These are phyloP conservation scores for Hystrix brachyura DNA, from an alignment of 2,113 vertebrate genomes.

Conservation along the genomic window DNA sequence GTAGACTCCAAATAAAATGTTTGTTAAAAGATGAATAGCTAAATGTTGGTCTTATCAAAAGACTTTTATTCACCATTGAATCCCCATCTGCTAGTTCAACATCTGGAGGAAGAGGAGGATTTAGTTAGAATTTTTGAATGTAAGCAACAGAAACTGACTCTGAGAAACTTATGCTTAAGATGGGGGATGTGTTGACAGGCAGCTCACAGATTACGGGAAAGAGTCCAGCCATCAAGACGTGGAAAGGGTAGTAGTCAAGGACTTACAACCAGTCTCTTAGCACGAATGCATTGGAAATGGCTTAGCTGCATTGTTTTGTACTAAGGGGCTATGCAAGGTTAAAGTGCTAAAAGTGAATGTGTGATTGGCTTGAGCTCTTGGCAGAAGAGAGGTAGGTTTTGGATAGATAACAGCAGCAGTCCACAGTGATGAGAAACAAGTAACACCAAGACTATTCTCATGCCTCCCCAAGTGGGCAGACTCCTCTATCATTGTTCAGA, in stretches of 20 bases:
- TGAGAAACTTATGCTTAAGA: not conserved
- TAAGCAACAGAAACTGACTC: not conserved
- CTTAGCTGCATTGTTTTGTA: not conserved
- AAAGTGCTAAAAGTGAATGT: not conserved
- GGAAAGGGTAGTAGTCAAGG: not conserved
- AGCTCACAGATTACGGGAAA: not conserved
- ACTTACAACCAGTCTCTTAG: not conserved
- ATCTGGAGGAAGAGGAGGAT: not conserved
- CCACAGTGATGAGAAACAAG: not conserved
- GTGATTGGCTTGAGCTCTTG: not conserved
- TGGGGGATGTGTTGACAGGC: not conserved
- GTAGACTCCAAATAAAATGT: not conserved
- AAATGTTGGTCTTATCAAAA: not conserved
- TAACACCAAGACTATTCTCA: not conserved
- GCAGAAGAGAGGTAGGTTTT: not conserved
- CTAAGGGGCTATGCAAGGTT: not conserved
- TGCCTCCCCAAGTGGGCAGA: rapidly evolving
- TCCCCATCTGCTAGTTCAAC: not conserved
- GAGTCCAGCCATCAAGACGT: not conserved
- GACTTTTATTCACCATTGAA: constrained; percentile 1
- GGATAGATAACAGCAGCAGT: not conserved
- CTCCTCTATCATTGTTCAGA: not conserved
- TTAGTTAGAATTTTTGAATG: not conserved
- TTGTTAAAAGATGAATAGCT: not conserved
- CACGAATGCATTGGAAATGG: not conserved